These are phyloP conservation scores for Cremastinae sp. DNA, from an alignment of 2,888 invertebrate genomes.

Conservation along the genomic window DNA sequence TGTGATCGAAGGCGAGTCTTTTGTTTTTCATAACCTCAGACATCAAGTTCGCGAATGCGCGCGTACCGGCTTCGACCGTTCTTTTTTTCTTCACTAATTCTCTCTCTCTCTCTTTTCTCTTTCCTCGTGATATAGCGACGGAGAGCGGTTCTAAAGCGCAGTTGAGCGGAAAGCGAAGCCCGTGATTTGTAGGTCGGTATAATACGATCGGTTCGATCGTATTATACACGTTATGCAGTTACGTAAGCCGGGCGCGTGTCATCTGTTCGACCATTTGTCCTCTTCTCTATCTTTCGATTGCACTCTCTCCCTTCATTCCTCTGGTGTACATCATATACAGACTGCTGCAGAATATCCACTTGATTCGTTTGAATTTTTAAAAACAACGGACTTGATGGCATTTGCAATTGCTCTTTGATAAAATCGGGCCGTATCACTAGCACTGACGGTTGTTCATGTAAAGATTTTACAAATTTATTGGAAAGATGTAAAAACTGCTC, in stretches of 20 bases:
- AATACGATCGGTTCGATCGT: conserved; percentile 75
- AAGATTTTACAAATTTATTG: too few relatives aligned
- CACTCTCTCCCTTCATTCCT: too few relatives aligned
- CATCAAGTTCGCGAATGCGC: conserved; percentile 35
- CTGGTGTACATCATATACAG: conserved; percentile 9
- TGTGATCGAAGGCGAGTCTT: conserved; percentile 19
- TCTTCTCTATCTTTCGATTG: conserved; percentile 42
- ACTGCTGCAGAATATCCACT: background rate
- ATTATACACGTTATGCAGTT: conserved; percentile 65
- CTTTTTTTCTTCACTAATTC: conserved; percentile 5
- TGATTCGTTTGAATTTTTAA: too few relatives aligned
- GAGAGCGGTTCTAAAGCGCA: conserved; percentile 54
- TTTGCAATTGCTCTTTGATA: too few relatives aligned
- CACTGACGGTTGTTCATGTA: too few relatives aligned
- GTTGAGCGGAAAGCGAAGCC: conserved; percentile 66
- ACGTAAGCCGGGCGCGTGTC: conserved; percentile 68
- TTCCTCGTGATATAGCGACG: conserved; percentile 32
- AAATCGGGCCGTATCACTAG: too few relatives aligned
- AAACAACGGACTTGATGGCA: too few relatives aligned
- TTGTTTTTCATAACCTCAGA: conserved; percentile 37
- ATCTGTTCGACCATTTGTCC: conserved; percentile 60
- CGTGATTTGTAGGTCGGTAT: conserved; percentile 76
- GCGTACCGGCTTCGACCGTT: conserved; percentile 44
- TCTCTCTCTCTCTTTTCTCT: background rate
- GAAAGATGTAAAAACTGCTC: too few relatives aligned